Conservation (phyloP, 2,113 vertebrate genomes). For the Oceanites oceanicus region DNA sequence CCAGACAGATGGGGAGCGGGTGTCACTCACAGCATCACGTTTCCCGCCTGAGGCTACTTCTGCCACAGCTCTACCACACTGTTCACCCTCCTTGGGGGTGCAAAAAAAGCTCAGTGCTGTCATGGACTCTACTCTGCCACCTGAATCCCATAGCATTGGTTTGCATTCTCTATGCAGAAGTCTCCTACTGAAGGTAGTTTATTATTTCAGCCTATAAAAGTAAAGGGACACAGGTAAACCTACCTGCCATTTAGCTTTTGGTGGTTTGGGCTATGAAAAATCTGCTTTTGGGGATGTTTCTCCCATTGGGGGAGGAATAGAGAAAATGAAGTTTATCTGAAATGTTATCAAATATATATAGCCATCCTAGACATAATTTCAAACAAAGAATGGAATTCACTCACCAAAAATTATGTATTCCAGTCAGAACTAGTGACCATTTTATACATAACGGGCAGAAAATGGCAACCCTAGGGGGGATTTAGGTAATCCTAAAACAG, state of each 20-base stretch:
- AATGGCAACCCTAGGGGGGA: not conserved
- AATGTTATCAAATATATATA: not conserved
- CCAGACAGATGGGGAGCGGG: not conserved
- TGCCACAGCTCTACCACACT: not conserved
- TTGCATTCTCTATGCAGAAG: not conserved
- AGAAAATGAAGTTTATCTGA: not conserved
- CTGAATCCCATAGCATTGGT: not conserved
- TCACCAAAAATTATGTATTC: not conserved
- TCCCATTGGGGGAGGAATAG: not conserved
- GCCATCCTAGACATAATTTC: not conserved
- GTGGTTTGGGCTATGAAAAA: not conserved
- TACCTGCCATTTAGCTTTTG: not conserved
- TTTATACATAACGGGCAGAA: not conserved
- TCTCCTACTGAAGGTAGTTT: not conserved
- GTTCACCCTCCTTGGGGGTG: accelerated
- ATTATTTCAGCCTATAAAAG: not conserved
- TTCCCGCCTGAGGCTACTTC: not conserved
- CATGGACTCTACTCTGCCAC: not conserved
- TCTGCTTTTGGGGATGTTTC: not conserved
- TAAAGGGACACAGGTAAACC: not conserved
- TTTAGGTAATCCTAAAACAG: not conserved
- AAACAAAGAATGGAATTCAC: not conserved
- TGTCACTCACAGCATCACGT: not conserved
- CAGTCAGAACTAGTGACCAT: not conserved
- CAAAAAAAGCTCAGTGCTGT: not conserved